Percentiles rank a stretch among this genome's conserved stretches.
phyloP scores from a whole-genome alignment of 1,140 invertebrate species.

The Apis dorsata region DNA sequence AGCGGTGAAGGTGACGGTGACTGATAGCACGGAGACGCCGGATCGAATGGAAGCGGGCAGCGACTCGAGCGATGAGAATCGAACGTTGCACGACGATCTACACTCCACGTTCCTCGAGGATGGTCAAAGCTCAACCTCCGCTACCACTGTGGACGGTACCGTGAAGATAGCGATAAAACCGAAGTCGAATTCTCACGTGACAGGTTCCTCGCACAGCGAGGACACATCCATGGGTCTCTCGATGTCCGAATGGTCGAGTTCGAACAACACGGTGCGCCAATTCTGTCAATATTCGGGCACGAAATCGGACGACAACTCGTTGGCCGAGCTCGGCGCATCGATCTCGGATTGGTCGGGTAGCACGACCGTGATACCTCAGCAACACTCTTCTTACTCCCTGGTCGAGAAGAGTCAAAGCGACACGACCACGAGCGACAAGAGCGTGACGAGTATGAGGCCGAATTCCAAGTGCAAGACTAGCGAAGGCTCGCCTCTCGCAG shows the following conservation, averaged over 20 bases:
- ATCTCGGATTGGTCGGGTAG: conserved; percentile 83
- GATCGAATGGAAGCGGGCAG: conserved; percentile 70
- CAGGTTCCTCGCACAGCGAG: conserved; percentile 86
- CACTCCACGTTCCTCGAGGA: conserved; percentile 77
- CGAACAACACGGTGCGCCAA: conserved; percentile 88
- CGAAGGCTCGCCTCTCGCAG: conserved; percentile 50
- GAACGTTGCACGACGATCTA: conserved; percentile 77
- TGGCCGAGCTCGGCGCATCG: conserved; percentile 81
- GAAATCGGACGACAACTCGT: conserved; percentile 81
- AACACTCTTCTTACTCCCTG: conserved; percentile 68
- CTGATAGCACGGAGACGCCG: conserved; percentile 80
- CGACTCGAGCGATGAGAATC: conserved; percentile 82
- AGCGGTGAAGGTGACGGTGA: conserved; percentile 85
- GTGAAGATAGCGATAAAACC: conserved; percentile 88
- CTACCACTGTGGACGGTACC: conserved; percentile 87
- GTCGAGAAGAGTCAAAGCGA: conserved; percentile 77
- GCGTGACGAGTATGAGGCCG: conserved; percentile 73
- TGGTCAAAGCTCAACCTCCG: conserved; percentile 76
- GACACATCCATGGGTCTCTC: conserved; percentile 91
- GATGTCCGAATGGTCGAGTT: conserved; percentile 91
- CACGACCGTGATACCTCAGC: conserved; percentile 78
- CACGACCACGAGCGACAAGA: conserved; percentile 77
- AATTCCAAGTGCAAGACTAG: conserved; percentile 72
- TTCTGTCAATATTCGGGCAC: conserved; percentile 84
- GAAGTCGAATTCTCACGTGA: conserved; percentile 87